Evolutionary conservation across 1,140 invertebrate species (phyloP).

Genomic region (Grapholita molesta): DNA sequence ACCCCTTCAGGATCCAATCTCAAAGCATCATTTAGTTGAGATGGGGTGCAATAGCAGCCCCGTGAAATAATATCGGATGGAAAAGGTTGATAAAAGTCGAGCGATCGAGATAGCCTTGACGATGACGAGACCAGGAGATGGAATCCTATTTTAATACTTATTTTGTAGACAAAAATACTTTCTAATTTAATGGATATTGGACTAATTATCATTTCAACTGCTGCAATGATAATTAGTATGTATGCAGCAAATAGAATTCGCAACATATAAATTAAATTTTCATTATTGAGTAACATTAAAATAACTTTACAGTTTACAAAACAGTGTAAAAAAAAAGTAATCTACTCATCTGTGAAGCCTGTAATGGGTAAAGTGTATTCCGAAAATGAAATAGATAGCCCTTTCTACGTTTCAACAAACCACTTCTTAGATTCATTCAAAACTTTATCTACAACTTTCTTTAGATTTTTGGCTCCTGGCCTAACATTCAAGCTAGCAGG

Average conservation of each 20-base stretch:
- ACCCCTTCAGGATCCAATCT: constrained; percentile 44
- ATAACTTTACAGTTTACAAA: no score
- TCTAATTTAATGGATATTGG: no score
- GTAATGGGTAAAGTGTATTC: no score
- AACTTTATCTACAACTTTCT: neutral
- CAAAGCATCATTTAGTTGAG: constrained; percentile 37
- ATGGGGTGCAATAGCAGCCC: constrained; percentile 39
- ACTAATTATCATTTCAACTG: no score
- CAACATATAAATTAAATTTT: no score
- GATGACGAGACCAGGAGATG: constrained; percentile 12
- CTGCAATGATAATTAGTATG: no score
- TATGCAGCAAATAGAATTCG: no score
- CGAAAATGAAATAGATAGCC: no score
- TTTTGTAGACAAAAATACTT: no score
- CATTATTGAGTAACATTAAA: no score
- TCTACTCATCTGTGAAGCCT: no score
- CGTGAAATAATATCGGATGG: constrained; percentile 39
- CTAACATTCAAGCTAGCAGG: constrained; percentile 12
- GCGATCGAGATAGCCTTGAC: constrained; percentile 23
- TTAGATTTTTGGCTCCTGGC: constrained; percentile 23
- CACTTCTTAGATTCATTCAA: neutral
- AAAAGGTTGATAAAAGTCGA: constrained; percentile 31
- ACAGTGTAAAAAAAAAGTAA: no score
- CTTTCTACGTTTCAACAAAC: neutral
- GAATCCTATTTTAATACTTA: neutral